Conservation (phyloP, 2,888 invertebrate genomes). For the Xiphydria camelus region DNA sequence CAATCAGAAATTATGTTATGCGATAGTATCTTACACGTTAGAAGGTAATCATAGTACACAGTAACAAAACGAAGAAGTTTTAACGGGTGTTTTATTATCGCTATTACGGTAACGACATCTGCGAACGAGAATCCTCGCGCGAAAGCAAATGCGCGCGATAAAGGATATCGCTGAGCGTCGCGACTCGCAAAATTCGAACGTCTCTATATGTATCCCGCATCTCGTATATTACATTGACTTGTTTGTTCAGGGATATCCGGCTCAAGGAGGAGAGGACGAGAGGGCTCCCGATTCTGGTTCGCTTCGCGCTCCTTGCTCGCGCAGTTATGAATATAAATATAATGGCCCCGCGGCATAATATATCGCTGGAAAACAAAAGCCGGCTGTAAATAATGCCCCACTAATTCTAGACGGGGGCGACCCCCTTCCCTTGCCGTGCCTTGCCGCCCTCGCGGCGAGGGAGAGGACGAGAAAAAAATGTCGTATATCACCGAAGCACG, state of each 20-base stretch:
- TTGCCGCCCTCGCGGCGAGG: neutral
- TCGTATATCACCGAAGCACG: slow-evolving; percentile 24
- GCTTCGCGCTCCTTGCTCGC: slow-evolving; percentile 14
- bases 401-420: slow-evolving; percentile 18
- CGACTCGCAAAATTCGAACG: too few relatives aligned
- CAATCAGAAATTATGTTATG: too few relatives aligned
- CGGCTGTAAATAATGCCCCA: slow-evolving; percentile 30
- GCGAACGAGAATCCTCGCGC: too few relatives aligned
- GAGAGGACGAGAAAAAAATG: slow-evolving; percentile 14
- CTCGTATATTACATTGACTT: slow-evolving; percentile 8
- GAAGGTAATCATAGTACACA: too few relatives aligned
- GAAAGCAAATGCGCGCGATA: neutral
- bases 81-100: too few relatives aligned
- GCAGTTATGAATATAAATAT: slow-evolving; percentile 37
- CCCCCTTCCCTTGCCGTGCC: too few relatives aligned
- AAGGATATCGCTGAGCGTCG: neutral
- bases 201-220: neutral
- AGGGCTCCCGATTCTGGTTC: neutral
- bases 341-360: slow-evolving; percentile 25
- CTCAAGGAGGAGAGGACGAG: neutral
- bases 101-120: too few relatives aligned
- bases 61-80: too few relatives aligned
- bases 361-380: slow-evolving; percentile 32
- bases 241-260: slow-evolving; percentile 7
- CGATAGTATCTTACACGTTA: too few relatives aligned